Conservation (phyloP, 2,797 vertebrate genomes). For the Argyrosomus regius region DNA sequence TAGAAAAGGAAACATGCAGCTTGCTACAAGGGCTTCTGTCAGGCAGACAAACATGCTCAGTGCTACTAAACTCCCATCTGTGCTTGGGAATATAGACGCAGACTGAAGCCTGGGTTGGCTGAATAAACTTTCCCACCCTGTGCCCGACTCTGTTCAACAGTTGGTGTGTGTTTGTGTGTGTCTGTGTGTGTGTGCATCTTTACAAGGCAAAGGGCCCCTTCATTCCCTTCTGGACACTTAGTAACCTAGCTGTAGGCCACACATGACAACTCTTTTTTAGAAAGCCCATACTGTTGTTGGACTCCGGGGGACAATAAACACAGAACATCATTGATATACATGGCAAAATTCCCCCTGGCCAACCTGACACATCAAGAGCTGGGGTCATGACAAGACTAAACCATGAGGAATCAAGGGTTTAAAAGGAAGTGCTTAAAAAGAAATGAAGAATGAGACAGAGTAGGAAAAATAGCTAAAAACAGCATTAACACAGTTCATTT, state of each 20-base stretch:
- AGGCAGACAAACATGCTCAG: conserved; percentile 60
- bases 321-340: conserved; percentile 16
- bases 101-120: conserved; percentile 64
- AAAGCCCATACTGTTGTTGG: conserved; percentile 12
- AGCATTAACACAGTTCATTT: neutral
- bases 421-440: conserved; percentile 24
- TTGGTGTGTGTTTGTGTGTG: conserved; percentile 52
- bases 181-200: conserved; percentile 57
- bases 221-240: conserved; percentile 69
- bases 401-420: neutral
- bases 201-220: conserved; percentile 71
- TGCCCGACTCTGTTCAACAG: conserved; percentile 62
- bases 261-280: conserved; percentile 42
- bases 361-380: neutral
- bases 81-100: conserved; percentile 66
- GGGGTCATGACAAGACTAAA: conserved; percentile 18
- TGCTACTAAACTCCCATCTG: conserved; percentile 70
- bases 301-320: neutral
- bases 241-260: conserved; percentile 59
- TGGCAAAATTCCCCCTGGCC: neutral
- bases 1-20: conserved; percentile 54
- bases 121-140: conserved; percentile 84
- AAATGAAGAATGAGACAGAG: conserved; percentile 8
- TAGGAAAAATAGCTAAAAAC: neutral
- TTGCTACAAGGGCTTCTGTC: conserved; percentile 48